These are phyloP conservation scores for Esox masquinongy DNA, from an alignment of 2,797 vertebrate genomes.

Conservation along the genomic window DNA sequence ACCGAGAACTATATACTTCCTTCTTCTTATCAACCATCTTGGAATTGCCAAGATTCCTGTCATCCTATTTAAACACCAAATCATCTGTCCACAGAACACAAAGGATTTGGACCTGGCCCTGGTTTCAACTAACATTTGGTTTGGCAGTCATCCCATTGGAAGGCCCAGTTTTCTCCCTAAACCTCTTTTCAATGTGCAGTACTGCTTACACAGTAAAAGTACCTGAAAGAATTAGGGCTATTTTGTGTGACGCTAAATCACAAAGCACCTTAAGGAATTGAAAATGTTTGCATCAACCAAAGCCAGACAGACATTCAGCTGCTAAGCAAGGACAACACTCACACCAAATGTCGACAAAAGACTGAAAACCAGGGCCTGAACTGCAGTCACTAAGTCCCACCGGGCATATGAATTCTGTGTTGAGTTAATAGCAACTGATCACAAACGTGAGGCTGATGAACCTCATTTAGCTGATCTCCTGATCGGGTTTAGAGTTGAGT, in stretches of 20 bases:
- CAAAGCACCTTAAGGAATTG: too few species aligned
- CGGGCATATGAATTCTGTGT: background rate
- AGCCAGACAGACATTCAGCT: too few species aligned
- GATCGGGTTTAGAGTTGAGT: background rate
- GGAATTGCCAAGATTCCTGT: background rate
- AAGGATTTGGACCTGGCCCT: background rate
- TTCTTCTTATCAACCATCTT: background rate
- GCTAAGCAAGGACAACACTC: too few species aligned
- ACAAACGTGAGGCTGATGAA: background rate
- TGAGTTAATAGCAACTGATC: background rate
- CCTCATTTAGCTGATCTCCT: background rate
- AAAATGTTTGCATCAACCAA: too few species aligned
- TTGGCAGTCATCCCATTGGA: background rate
- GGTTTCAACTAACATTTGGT: background rate
- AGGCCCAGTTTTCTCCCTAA: background rate
- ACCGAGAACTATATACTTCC: background rate
- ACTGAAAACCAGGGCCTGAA: too few species aligned
- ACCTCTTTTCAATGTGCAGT: background rate
- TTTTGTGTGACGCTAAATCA: too few species aligned
- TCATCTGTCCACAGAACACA: background rate
- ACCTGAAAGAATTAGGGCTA: too few species aligned
- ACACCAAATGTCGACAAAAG: too few species aligned
- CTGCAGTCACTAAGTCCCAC: too few species aligned
- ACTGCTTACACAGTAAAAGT: background rate
- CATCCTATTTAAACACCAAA: background rate